phyloP scores from a whole-genome alignment of 2,113 vertebrate genomes.

The Myxocyprinus asiaticus region DNA sequence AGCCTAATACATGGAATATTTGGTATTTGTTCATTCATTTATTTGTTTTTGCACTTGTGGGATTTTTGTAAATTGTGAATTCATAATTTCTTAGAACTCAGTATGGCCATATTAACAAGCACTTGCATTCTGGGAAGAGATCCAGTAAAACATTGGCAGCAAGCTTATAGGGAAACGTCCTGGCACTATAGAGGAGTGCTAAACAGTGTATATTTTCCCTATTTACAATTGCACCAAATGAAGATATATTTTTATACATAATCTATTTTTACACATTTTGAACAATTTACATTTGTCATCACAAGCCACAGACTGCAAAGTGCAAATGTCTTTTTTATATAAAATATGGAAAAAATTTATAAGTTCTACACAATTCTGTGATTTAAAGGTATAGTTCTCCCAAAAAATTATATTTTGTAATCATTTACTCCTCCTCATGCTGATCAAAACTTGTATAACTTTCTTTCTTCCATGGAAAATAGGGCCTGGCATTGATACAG shows the following conservation, averaged over 20 bases:
- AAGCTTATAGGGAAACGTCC: slow-evolving; percentile 61
- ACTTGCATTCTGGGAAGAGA: slow-evolving; percentile 71
- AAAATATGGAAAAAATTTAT: too few species aligned
- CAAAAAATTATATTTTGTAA: too few species aligned
- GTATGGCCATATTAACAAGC: slow-evolving; percentile 72
- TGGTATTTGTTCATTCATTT: slow-evolving; percentile 56
- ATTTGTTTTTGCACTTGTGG: slow-evolving; percentile 68
- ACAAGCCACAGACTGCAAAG: too few species aligned
- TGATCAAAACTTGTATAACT: too few species aligned
- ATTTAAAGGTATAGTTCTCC: too few species aligned
- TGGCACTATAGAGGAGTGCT: slow-evolving; percentile 62
- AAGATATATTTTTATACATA: neutral
- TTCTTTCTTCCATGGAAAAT: too few species aligned
- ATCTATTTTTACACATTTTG: too few species aligned
- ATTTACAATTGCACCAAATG: slow-evolving; percentile 50
- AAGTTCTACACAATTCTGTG: too few species aligned
- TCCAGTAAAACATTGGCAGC: slow-evolving; percentile 72
- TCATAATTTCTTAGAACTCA: slow-evolving; percentile 68
- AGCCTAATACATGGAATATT: neutral
- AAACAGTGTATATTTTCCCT: slow-evolving; percentile 62
- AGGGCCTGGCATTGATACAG: too few species aligned
- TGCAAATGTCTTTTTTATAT: too few species aligned
- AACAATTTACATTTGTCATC: too few species aligned
- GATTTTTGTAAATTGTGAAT: slow-evolving; percentile 72
- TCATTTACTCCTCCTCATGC: too few species aligned